Evolutionary conservation across 2,113 vertebrate genomes (phyloP).

Genomic region (Nycticorax nycticorax): DNA sequence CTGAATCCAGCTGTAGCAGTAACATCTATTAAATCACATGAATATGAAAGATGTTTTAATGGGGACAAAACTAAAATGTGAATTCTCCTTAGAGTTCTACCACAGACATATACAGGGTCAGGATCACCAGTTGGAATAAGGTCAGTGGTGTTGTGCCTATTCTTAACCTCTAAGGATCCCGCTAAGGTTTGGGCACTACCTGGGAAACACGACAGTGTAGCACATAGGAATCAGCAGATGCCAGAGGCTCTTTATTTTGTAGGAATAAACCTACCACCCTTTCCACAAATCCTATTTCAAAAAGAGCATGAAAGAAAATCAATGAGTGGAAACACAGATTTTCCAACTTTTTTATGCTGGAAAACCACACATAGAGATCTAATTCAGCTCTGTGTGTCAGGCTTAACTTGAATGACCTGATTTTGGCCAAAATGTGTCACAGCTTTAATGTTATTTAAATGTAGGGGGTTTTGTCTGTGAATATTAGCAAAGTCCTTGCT

Average conservation of each 20-base stretch:
- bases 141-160: rapidly evolving
- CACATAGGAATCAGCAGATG: not conserved
- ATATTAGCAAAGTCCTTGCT: constrained; percentile 58
- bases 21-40: not conserved
- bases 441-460: constrained; percentile 31
- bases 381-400: not conserved
- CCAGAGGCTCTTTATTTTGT: not conserved
- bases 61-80: not conserved
- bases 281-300: not conserved
- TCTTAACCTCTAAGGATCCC: not conserved
- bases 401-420: constrained; percentile 19
- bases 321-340: not conserved
- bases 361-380: not conserved
- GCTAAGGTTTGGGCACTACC: not conserved
- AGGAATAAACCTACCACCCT: not conserved
- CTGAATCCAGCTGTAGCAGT: not conserved
- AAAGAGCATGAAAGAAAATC: not conserved
- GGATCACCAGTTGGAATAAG: not conserved
- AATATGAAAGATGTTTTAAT: not conserved
- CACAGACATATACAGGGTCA: not conserved
- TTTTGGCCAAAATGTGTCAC: constrained; percentile 25
- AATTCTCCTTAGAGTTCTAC: not conserved
- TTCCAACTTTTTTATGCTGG: not conserved
- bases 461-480: not conserved
- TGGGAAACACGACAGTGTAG: not conserved